These are phyloP conservation scores for Eremophila alpestris DNA, from an alignment of 2,797 vertebrate species.

Conservation along the genomic window DNA sequence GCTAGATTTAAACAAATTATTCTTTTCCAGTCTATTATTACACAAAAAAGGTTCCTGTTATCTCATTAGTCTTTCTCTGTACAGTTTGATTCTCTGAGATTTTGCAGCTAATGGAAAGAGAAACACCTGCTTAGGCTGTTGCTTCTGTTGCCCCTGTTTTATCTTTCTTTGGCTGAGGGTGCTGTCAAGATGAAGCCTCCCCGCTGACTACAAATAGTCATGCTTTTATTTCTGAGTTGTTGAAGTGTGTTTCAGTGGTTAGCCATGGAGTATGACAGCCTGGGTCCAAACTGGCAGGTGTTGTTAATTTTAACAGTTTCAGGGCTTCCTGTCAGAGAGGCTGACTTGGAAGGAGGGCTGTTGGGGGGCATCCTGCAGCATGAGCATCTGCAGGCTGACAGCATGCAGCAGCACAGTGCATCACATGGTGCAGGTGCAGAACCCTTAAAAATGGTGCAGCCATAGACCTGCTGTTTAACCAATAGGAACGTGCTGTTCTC, in stretches of 20 bases:
- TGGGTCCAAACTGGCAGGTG: neutral
- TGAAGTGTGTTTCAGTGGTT: neutral
- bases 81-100: neutral
- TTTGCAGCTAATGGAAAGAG: neutral
- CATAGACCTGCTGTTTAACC: neutral
- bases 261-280: neutral
- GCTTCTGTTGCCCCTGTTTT: neutral
- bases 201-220: neutral
- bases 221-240: neutral
- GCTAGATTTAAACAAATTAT: neutral
- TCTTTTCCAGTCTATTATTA: neutral
- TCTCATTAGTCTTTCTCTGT: neutral
- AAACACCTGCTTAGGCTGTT: neutral
- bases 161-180: neutral
- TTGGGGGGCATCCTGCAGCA: accelerated
- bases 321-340: neutral
- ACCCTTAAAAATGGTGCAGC: accelerated
- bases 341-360: neutral
- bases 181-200: neutral
- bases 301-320: neutral
- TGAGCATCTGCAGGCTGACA: neutral
- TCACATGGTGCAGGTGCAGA: neutral
- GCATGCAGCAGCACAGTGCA: accelerated
- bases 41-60: neutral
- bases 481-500: neutral